A percentile compares a stretch with the other conserved stretches of the same genome.
Conservation (phyloP, 2,888 invertebrate species). For the Leucozona laternaria region DNA sequence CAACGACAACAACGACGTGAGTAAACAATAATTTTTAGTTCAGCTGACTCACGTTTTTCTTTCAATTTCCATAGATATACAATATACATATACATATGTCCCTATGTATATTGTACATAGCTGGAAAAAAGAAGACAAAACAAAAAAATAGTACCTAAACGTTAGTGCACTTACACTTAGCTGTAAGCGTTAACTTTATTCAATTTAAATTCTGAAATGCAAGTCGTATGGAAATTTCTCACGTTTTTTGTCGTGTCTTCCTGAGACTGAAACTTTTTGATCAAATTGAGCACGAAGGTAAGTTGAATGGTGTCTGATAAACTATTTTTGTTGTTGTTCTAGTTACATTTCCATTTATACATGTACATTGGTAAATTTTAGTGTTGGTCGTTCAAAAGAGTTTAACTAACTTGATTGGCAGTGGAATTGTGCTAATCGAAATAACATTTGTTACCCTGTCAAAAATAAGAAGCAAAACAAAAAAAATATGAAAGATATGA, state of each 20-base stretch:
- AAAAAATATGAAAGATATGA: not conserved
- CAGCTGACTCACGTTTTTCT: constrained; percentile 72
- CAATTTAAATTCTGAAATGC: constrained; percentile 60
- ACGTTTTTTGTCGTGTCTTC: constrained; percentile 67
- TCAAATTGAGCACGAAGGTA: constrained; percentile 43
- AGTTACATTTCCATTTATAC: constrained; percentile 19
- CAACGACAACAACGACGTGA: constrained; percentile 34
- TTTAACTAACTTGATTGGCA: constrained; percentile 52
- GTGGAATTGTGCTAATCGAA: constrained; percentile 28
- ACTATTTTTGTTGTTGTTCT: constrained; percentile 3
- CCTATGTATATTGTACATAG: not conserved
- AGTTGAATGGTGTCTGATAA: constrained; percentile 30
- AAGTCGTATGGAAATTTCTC: constrained; percentile 69
- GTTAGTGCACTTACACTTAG: constrained; percentile 29
- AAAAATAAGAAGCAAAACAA: not conserved
- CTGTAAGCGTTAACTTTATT: constrained; percentile 55
- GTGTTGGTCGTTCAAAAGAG: constrained; percentile 33
- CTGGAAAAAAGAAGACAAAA: not conserved
- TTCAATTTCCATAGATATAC: constrained; percentile 49
- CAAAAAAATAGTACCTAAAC: constrained; percentile 25
- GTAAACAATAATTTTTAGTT: constrained; percentile 64
- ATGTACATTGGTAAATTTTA: not conserved
- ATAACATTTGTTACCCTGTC: constrained; percentile 25
- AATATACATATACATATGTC: no score
- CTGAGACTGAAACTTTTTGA: constrained; percentile 32